Conservation (phyloP, 2,113 vertebrate genomes). For the Cichladusa arquata region DNA sequence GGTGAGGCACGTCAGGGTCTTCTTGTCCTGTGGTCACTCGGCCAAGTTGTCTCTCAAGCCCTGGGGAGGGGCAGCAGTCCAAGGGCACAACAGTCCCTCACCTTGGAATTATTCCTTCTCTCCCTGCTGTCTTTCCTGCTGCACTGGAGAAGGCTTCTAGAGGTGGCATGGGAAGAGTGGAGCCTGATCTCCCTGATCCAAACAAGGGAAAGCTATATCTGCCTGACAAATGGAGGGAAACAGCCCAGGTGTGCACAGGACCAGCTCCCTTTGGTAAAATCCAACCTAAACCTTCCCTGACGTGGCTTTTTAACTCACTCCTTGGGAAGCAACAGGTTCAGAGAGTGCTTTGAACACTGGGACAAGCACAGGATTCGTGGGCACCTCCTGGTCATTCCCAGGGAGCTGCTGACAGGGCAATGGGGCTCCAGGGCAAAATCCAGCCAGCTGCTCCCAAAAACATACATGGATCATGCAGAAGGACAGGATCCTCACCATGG, state of each 20-base stretch:
- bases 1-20: background rate
- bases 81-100: background rate
- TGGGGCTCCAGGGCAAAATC: background rate
- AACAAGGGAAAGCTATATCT: accelerated
- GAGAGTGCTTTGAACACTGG: background rate
- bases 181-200: background rate
- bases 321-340: background rate
- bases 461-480: accelerated
- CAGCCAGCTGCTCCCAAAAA: background rate
- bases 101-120: background rate
- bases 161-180: accelerated
- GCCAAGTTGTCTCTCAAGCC: background rate
- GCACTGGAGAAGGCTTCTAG: background rate
- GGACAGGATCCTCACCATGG: background rate
- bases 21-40: background rate
- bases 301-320: accelerated
- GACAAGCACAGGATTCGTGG: accelerated
- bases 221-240: background rate
- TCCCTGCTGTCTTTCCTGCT: background rate
- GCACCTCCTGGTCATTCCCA: too few species aligned
- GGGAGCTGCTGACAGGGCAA: background rate
- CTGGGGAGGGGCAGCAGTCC: background rate
- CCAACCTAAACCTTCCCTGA: background rate
- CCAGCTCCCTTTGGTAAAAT: background rate
- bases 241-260: background rate